Percentiles rank a stretch among this genome's conserved stretches.
Conservation (phyloP, 1,140 invertebrate genomes). For the Holcopasites calliopsidis region DNA sequence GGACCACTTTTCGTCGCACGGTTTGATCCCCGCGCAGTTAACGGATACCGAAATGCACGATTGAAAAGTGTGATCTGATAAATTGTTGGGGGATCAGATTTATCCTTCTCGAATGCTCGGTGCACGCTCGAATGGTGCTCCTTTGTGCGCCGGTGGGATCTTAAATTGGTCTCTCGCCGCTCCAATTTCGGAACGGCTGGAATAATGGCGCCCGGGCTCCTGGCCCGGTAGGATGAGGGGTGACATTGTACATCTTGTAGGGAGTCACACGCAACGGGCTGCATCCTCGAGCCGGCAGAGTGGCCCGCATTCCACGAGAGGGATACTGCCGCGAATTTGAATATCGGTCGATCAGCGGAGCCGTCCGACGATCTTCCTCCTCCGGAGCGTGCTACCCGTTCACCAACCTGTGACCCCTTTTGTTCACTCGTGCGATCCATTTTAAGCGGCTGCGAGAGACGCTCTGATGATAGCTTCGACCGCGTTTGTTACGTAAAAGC, state of each 20-base stretch:
- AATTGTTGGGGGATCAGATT: conserved; percentile 22
- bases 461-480: neutral
- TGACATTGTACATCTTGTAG: conserved; percentile 5
- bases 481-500: neutral
- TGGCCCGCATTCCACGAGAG: conserved; percentile 52
- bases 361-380: conserved; percentile 28
- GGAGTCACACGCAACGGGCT: conserved; percentile 7
- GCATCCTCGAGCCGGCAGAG: conserved; percentile 13
- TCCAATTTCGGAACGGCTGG: conserved; percentile 25
- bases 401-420: conserved; percentile 55
- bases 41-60: conserved; percentile 1
- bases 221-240: neutral
- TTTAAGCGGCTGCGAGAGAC: conserved; percentile 17
- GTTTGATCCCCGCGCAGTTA: neutral
- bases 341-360: conserved; percentile 53
- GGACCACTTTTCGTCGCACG: neutral
- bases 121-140: neutral
- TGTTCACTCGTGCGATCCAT: conserved; percentile 36
- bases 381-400: conserved; percentile 36
- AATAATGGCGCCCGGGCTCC: conserved; percentile 18
- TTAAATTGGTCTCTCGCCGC: conserved; percentile 53
- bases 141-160: conserved; percentile 1
- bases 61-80: neutral
- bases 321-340: conserved; percentile 55
- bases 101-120: neutral